Evolutionary conservation across 2,113 vertebrate species (phyloP), one percentile per base, ranked within the genome.

Genomic region (Bujurquina vittata): DNA sequence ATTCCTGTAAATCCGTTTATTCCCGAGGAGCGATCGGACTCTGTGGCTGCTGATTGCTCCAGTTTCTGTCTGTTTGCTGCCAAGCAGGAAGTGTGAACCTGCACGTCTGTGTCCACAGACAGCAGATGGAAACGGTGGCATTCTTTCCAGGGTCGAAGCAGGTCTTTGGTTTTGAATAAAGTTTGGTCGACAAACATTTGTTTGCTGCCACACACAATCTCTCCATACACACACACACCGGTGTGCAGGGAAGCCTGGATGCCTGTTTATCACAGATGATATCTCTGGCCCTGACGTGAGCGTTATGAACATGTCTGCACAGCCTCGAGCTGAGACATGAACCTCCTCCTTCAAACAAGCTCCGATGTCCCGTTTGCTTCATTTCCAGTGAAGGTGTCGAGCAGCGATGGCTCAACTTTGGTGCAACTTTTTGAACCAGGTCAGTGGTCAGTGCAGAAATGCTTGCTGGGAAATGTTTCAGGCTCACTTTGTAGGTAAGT

Each of bases 61-160:
- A 1, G 20, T 49, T 49, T 18, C 11, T 0, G 0, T 0, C 26
- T 31, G 23, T 31, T 52, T 52, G 10, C 18, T 52, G 26, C 26
- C 20, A 10, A 52, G 65, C 43, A 52, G 43, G 10, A 52, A 72
- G 65, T 31, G 18, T 54, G 12, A 54, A 54, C 52, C 49, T 52
- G 17, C 2, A 17, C 20, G 2, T 52, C 49, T 18, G 49, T 7
- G 12, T 46, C 2, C 43, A 14, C 10, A 49, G 5, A 49, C 9
- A 54, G 20, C 52, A 49, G 46, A 17, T 17, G 46, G 15, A 49
- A 7, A 69, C 40, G 49, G 17, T 0, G 3, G 15, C 1, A 0
- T 69, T 31, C 12, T 69, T 69, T 20, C 46, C 0, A 2, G 31
- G n/a, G 60, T 52, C 49, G 20, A 0, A 69, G 49, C 17, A 7